Percentiles rank a stretch among this genome's conserved stretches.
Evolutionary conservation across 2,797 vertebrate genomes (phyloP).

Genomic region (Coilia nasus): DNA sequence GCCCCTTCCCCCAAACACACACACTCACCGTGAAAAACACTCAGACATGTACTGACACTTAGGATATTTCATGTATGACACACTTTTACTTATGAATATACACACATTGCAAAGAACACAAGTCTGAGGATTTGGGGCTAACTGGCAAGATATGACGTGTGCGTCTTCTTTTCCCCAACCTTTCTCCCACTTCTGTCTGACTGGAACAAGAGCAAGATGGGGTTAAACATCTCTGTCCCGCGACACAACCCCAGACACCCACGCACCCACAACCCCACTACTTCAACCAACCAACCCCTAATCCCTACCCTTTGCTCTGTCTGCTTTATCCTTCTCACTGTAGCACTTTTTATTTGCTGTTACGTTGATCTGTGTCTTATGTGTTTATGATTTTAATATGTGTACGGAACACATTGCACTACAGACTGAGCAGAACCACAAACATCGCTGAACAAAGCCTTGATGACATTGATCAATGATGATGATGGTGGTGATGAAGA

Average conservation of each 20-base stretch:
- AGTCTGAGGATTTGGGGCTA: neutral
- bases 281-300: neutral
- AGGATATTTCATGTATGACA: too few relatives aligned
- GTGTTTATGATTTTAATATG: conserved; percentile 48
- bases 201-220: neutral
- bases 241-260: too few relatives aligned
- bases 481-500: neutral
- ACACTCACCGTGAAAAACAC: neutral
- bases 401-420: conserved; percentile 21
- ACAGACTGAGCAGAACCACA: neutral
- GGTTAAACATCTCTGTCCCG: neutral
- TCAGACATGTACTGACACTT: neutral
- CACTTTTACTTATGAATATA: neutral
- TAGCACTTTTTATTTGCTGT: conserved; percentile 62
- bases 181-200: neutral
- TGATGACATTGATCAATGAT: neutral
- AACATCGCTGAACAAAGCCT: neutral
- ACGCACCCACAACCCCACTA: neutral
- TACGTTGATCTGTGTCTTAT: neutral
- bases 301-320: conserved; percentile 28
- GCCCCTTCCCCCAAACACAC: conserved; percentile 23
- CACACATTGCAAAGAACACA: neutral
- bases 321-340: conserved; percentile 54
- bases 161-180: neutral
- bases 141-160: neutral